Evolutionary conservation across 1,140 invertebrate species (phyloP), one percentile per base, ranked within the genome.

Genomic region (Gerris buenoi): DNA sequence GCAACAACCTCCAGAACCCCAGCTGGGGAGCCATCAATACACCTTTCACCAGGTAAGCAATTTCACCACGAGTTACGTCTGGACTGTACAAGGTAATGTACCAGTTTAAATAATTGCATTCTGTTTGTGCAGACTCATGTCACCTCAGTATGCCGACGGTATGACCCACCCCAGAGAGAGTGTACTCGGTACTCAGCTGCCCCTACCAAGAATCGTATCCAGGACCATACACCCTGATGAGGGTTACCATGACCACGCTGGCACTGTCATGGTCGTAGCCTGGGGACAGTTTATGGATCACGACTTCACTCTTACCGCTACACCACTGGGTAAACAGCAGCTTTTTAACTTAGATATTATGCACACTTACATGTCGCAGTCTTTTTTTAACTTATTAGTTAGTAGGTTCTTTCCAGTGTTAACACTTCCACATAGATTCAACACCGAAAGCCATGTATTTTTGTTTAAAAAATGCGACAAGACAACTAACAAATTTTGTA

Each of bases 1-100:
- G 96, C 76, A 98, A 98, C 78, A 98, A 98, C 77, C 86, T 96
- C 0, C 81, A 91, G 58, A 88, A 95, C 75, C 85, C 93, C 2
- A 84, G 85, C 13, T 95, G 92, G 91, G 95, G 95, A 2, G 85
- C 87, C 63, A 82, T 90, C 33, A 89, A 90, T 27, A 89, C 88
- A 59, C 83, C 91, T 3, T 93, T 95, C 75, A 78, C 70, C 2
- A 73, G 72, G 71, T 73, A 57, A 14, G 15, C 46, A n/a, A n/a
- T n/a, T n/a, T n/a, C n/a, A n/a, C n/a, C n/a, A n/a, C n/a, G n/a
- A n/a, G n/a, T n/a, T n/a, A n/a, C n/a, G n/a, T n/a, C n/a, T n/a
- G 13, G 15, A 23, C 18, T 56, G 29, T 46, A 25, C 1, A 25
- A n/a, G 27, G 27, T 26, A 25, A 5, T 26, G 27, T 61, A 23